phyloP scores from a whole-genome alignment of 2,888 invertebrate genomes.

The Tipula vernalis region DNA sequence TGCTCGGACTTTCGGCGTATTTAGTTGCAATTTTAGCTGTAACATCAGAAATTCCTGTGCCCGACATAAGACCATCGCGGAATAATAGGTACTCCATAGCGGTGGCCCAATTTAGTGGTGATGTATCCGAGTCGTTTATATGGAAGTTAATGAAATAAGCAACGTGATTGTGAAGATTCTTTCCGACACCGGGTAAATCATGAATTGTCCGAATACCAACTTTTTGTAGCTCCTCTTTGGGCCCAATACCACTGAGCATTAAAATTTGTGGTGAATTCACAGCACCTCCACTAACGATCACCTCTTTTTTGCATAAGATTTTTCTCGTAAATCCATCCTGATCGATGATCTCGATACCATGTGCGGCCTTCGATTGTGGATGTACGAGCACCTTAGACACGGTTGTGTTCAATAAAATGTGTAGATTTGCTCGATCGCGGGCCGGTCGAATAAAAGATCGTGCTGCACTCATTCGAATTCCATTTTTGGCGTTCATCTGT shows the following conservation, averaged over 20 bases:
- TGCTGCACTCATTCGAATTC: conserved; percentile 69
- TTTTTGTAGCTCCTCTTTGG: conserved; percentile 51
- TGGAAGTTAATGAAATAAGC: conserved; percentile 66
- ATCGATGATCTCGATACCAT: conserved; percentile 54
- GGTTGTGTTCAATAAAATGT: conserved; percentile 72
- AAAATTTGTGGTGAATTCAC: conserved; percentile 90
- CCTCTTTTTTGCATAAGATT: conserved; percentile 66
- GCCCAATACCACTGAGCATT: conserved; percentile 80
- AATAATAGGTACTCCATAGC: conserved; percentile 84
- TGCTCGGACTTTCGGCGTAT: conserved; percentile 57
- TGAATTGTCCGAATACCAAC: conserved; percentile 55
- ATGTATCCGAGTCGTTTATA: conserved; percentile 72
- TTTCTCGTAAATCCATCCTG: conserved; percentile 40
- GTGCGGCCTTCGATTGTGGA: conserved; percentile 54
- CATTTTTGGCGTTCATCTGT: conserved; percentile 76
- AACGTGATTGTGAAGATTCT: conserved; percentile 78
- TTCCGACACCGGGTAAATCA: conserved; percentile 66
- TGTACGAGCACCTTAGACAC: conserved; percentile 66
- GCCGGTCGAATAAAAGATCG: conserved; percentile 74
- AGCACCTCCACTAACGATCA: conserved; percentile 67
- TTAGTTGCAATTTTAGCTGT: conserved; percentile 72
- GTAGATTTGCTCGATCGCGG: conserved; percentile 60
- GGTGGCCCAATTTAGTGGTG: conserved; percentile 82
- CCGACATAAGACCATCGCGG: conserved; percentile 80
- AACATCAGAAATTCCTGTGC: conserved; percentile 77